Base-by-base conservation (phyloP, 2,888 invertebrate genomes). In the Ptilodon capucinus region DNA sequence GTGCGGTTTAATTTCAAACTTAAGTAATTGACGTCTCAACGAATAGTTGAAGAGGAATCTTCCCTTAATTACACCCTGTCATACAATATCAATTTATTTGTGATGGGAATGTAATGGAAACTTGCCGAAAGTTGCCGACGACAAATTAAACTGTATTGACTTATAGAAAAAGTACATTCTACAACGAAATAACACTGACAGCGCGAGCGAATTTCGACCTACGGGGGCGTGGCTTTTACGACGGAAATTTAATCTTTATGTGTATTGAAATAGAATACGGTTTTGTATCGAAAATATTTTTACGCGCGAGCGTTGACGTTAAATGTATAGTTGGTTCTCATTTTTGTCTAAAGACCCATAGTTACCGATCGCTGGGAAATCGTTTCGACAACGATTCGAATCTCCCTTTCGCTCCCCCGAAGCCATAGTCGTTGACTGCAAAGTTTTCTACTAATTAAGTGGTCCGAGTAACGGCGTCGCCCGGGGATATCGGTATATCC, bases 361-460 rank as follows among this genome's bases (percentile, higher is more conserved):
- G 28, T 28, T 28, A n/a, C 28, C 8, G 5, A n/a, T 28, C 4
- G 28, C 25, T 1, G 8, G 28, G n/a, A 28, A 28, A n/a, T 21
- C 5, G 5, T 28, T 28, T 28, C 11, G n/a, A 28, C n/a, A 7
- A 11, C n/a, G 21, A 28, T 19, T 17, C 52, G 52, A 54, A 44
- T 42, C 40, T 43, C 19, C 40, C 40, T 38, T 44, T 43, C 32
- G 42, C 49, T 46, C 40, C 52, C 57, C 51, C 61, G 44, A 42
- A 42, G 44, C 30, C 14, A 40, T 62, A 44, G 60, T 53, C 63
- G 65, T 68, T 69, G 69, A 71, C 73, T 74, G 66, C 68, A 68
- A 76, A 81, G 71, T 77, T 79, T 73, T 53, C 60, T 64, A 62
- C 69, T 80, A 80, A 81, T 81, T 79, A 77, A 79, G 74, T 70